Evolutionary conservation across 30 jellyfish, hydroid and myxozoan genomes (phyloP), one percentile per base, ranked within the genome.

Genomic region (Turritopsis dohrnii): DNA sequence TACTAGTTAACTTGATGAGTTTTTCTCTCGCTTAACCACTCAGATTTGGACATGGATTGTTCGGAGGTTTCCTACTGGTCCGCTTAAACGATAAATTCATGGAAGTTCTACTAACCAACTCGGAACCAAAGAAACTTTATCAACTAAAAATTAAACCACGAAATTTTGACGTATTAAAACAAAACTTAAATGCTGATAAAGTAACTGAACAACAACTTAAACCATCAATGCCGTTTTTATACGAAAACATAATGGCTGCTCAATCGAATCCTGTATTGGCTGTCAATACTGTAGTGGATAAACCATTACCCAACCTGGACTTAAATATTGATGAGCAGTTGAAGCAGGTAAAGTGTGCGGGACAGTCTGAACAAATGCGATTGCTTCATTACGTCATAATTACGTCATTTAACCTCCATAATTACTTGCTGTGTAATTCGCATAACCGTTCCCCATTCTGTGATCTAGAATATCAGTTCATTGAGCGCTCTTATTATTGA

Each of bases 21-120:
- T 41, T 41, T 41, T 41, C 13, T 5, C 60, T 41, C 60, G 60
- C 5, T 24, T 31, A 77, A 17, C 0, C 13, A 23, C 53, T 1
- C 53, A 77, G 85, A 66, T 77, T 77, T 77, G 85, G 7, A 20
- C 87, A 80, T 54, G 79, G 80, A 41, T 80, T 80, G 76, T 80
- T 28, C 66, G 87, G 87, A 17, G 87, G 87, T 22, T 80, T 80
- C 53, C 21, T 80, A 41, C 27, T 80, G 66, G 87, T 76, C 41
- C 87, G 87, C 13, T 19, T 80, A 26, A 80, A 80, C n/a, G 60
- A 80, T 1, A 22, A 9, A 22, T 53, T 19, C 54, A 21, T 80
- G 71, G 87, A 80, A 53, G 3, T 80, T 3, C 53, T 22, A 22
- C 4, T 52, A 20, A 80, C 87, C 52, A 80, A 80, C 54, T 9